Percentiles rank a stretch among this genome's conserved stretches.
These are phyloP conservation scores for Phalanger gymnotis DNA, from an alignment of 2,797 vertebrate genomes.

Conservation along the genomic window DNA sequence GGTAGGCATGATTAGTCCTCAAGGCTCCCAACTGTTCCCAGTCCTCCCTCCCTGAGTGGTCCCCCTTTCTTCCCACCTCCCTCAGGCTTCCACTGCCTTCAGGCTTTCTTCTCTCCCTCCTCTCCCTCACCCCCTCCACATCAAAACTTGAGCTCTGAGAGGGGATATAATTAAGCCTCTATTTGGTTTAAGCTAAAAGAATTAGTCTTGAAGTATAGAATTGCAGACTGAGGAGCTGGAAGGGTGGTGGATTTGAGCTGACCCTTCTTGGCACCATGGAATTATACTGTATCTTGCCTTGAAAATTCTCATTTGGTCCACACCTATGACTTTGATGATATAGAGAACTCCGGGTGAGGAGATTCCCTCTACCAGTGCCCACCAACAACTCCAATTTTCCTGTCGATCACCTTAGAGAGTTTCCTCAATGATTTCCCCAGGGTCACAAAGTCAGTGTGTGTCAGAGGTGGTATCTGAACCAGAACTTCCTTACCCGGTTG, in stretches of 20 bases:
- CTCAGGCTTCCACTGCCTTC: background rate
- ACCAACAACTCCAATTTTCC: background rate
- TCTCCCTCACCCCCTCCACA: accelerated
- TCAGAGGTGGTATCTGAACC: background rate
- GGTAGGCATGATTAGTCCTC: background rate
- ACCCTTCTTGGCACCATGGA: background rate
- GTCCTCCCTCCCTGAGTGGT: background rate
- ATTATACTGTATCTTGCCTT: background rate
- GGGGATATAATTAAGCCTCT: background rate
- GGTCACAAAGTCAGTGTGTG: background rate
- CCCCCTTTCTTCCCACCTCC: background rate
- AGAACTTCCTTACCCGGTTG: background rate
- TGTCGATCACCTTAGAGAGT: background rate
- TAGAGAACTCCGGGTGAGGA: background rate
- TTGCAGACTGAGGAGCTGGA: background rate
- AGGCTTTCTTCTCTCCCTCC: background rate
- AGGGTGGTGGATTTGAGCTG: background rate
- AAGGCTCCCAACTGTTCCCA: background rate
- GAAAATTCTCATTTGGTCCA: background rate
- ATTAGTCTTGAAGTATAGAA: slow-evolving; percentile 9
- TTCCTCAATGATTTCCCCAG: background rate
- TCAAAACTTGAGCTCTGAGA: background rate
- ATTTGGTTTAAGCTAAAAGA: background rate
- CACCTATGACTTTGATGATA: background rate
- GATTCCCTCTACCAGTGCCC: background rate